Evolutionary conservation across 2,888 invertebrate species (phyloP).

Genomic region (Herminia tarsipennalis): DNA sequence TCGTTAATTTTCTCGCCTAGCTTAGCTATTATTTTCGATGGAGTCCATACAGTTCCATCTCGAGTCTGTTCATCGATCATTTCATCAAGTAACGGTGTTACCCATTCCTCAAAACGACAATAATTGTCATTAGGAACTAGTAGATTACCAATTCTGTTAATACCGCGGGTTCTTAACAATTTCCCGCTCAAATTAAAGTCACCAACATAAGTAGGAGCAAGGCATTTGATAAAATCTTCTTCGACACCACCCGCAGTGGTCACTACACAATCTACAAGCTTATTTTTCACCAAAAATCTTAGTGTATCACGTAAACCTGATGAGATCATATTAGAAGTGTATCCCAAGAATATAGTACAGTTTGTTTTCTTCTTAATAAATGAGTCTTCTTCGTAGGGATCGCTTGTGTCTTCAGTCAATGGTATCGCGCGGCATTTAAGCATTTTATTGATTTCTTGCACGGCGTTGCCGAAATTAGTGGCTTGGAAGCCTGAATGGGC

Average conservation of each 20-base stretch:
- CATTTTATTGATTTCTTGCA: conserved; percentile 97
- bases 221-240: conserved; percentile 99
- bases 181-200: conserved; percentile 94
- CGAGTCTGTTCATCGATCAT: conserved; percentile 95
- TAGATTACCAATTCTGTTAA: conserved; percentile 95
- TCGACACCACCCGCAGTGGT: conserved; percentile 99
- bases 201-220: conserved; percentile 97
- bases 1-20: conserved; percentile 96
- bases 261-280: conserved; percentile 97
- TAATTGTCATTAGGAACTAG: conserved; percentile 99
- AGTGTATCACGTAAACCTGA: conserved; percentile 97
- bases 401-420: conserved; percentile 88
- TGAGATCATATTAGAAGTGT: conserved; percentile 98
- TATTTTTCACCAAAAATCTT: conserved; percentile 87
- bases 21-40: conserved; percentile 86
- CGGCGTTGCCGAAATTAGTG: conserved; percentile 96
- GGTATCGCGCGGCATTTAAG: conserved; percentile 90
- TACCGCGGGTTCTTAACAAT: conserved; percentile 92
- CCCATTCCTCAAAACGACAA: conserved; percentile 98
- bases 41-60: conserved; percentile 93
- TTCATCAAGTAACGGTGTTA: conserved; percentile 96
- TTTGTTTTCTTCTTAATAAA: conserved; percentile 91
- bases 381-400: conserved; percentile 90
- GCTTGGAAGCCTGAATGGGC: conserved; percentile 97
- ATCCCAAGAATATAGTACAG: conserved; percentile 98